phyloP scores from a whole-genome alignment of 2,797 vertebrate species.

The Gymnoscopelus braueri region DNA sequence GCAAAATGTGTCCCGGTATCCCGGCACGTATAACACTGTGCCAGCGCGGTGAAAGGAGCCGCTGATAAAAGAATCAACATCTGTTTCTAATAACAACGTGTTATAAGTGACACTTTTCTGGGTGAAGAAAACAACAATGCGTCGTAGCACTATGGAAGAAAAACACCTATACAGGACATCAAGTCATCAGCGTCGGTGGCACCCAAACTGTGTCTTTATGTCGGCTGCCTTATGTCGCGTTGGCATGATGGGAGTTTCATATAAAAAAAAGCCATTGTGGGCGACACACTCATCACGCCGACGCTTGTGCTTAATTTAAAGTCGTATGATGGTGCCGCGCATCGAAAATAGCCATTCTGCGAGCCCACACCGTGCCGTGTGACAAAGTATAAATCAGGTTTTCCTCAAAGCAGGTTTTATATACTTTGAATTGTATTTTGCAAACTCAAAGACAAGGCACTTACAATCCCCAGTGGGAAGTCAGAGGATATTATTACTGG shows the following conservation, averaged over 20 bases:
- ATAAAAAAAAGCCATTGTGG: conserved; percentile 58
- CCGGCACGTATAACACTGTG: conserved; percentile 70
- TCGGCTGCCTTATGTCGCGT: conserved; percentile 71
- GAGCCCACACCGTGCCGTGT: too few species aligned
- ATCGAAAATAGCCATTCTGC: too few species aligned
- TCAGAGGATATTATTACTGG: neutral
- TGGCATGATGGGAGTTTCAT: conserved; percentile 58
- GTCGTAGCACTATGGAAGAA: conserved; percentile 29
- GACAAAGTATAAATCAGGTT: too few species aligned
- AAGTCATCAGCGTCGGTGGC: conserved; percentile 60
- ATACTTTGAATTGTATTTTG: conserved; percentile 10
- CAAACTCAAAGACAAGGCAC: conserved; percentile 29
- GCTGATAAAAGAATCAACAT: conserved; percentile 72
- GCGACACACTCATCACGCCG: too few species aligned
- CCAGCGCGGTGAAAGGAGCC: conserved; percentile 69
- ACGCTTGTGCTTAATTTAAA: neutral
- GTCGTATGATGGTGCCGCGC: neutral
- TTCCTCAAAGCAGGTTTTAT: too few species aligned
- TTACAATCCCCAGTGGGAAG: conserved; percentile 12
- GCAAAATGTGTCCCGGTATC: conserved; percentile 69
- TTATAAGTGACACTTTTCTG: conserved; percentile 74
- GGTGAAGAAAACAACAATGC: conserved; percentile 39
- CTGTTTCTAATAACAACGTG: conserved; percentile 81
- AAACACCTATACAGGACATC: conserved; percentile 69
- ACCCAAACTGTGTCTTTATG: conserved; percentile 68